Conservation (phyloP, 2,888 invertebrate species). For the Anodontia alba region DNA sequence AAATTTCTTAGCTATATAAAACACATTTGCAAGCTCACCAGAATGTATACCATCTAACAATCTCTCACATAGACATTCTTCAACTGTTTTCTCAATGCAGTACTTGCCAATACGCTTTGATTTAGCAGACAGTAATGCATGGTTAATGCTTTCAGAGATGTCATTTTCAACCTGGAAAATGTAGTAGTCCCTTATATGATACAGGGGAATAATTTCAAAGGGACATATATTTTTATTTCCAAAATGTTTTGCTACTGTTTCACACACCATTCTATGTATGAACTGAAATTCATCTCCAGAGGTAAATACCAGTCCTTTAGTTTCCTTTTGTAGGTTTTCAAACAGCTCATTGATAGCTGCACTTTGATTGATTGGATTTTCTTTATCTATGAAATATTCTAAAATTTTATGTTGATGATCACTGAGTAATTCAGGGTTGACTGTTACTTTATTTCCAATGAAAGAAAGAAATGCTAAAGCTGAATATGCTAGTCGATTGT, state of each 20-base stretch:
- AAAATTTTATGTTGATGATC: background rate
- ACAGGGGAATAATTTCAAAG: background rate
- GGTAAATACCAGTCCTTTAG: background rate
- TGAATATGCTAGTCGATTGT: background rate
- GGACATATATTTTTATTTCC: background rate
- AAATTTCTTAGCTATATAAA: background rate
- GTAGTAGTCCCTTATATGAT: background rate
- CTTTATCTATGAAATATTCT: background rate
- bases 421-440: background rate
- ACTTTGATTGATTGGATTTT: background rate
- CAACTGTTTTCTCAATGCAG: background rate
- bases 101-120: background rate
- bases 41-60: background rate
- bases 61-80: background rate
- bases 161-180: background rate
- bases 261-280: background rate
- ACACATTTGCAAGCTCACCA: conserved; percentile 4
- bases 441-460: background rate
- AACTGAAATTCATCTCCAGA: background rate
- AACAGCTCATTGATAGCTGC: background rate
- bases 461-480: background rate
- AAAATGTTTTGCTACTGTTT: background rate
- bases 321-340: background rate
- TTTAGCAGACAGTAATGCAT: background rate
- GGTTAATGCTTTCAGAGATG: background rate